phyloP scores from a whole-genome alignment of 2,797 vertebrate species.

The Micrastur ruficollis region DNA sequence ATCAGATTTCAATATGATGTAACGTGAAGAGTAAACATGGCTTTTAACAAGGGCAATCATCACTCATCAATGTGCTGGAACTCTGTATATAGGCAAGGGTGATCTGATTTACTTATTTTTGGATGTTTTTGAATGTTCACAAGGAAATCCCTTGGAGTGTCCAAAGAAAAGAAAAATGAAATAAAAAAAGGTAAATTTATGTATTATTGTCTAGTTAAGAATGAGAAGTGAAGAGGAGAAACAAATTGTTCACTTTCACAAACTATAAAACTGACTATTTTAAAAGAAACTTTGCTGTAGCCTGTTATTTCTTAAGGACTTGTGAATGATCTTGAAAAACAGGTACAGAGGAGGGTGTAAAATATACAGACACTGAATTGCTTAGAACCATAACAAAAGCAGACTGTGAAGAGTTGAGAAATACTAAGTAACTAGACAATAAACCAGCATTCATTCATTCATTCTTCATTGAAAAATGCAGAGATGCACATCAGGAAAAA shows the following conservation, averaged over 20 bases:
- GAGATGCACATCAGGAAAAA: not conserved
- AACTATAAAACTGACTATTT: not conserved
- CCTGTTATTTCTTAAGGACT: not conserved
- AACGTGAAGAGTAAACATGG: not conserved
- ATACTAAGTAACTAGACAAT: not conserved
- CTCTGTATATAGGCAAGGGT: not conserved
- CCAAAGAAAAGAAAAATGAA: not conserved
- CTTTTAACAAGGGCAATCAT: not conserved
- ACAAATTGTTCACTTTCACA: not conserved
- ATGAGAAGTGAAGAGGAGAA: not conserved
- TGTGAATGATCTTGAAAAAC: not conserved
- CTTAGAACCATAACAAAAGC: not conserved
- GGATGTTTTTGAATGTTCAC: not conserved
- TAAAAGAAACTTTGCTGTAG: not conserved
- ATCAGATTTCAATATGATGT: not conserved
- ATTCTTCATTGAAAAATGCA: not conserved
- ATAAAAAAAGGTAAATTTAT: not conserved
- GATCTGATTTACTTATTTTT: not conserved
- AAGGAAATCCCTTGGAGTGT: not conserved
- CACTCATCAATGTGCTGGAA: not conserved
- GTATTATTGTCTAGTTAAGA: not conserved
- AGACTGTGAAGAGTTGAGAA: not conserved
- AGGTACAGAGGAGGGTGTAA: not conserved
- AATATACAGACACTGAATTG: not conserved
- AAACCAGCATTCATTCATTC: not conserved